Conservation (phyloP, 1,140 invertebrate genomes). For the Planococcus citri region DNA sequence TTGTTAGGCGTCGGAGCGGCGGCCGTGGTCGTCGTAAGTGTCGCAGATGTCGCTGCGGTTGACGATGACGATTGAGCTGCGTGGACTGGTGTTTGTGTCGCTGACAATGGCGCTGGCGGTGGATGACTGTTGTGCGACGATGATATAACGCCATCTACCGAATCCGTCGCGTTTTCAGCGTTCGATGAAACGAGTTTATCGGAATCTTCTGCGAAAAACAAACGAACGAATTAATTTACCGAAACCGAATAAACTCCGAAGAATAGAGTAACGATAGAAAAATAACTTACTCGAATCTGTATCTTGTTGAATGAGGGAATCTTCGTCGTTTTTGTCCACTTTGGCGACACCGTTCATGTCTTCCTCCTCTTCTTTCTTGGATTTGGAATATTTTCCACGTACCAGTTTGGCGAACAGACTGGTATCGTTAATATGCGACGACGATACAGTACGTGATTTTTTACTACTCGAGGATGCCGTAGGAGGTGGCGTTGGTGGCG, state of each 20-base stretch:
- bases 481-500: not conserved
- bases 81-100: no score
- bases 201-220: not conserved
- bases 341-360: not conserved
- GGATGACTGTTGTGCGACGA: no score
- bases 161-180: not conserved
- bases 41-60: not conserved
- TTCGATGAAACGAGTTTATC: not conserved
- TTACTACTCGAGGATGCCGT: not conserved
- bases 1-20: not conserved
- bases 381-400: not conserved
- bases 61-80: no score
- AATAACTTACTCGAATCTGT: constrained; percentile 5
- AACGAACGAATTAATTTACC: no score
- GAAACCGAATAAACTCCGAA: no score
- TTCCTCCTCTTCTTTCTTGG: not conserved
- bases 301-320: not conserved
- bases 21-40: no score
- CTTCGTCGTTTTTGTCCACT: not conserved
- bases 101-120: no score
- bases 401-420: constrained; percentile 1
- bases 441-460: not conserved
- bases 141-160: not conserved
- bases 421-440: constrained; percentile 1
- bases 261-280: no score